phyloP scores from a whole-genome alignment of 2,888 invertebrate species.

The Trisateles emortualis region DNA sequence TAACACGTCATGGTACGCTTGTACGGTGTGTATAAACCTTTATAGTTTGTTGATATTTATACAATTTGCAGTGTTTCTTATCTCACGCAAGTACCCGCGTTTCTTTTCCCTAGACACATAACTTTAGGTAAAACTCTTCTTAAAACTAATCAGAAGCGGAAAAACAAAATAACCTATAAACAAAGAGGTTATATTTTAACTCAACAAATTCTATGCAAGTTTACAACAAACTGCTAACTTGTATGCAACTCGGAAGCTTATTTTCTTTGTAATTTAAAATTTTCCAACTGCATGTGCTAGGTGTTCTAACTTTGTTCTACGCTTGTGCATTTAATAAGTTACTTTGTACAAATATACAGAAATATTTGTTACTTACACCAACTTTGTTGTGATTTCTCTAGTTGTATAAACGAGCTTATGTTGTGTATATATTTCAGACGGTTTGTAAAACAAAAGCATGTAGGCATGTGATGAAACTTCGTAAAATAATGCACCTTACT shows the following conservation, averaged over 20 bases:
- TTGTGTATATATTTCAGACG: not conserved
- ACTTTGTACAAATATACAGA: slow-evolving; percentile 41
- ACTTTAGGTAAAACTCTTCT: slow-evolving; percentile 1
- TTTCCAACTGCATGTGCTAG: slow-evolving; percentile 67
- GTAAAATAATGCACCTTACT: too few species aligned
- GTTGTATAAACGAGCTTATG: not conserved
- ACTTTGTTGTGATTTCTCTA: slow-evolving; percentile 29
- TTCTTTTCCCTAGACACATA: slow-evolving; percentile 3
- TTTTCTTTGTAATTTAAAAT: slow-evolving; percentile 81
- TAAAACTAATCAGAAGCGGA: slow-evolving; percentile 30
- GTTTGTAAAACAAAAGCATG: not conserved
- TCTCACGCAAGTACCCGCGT: not conserved
- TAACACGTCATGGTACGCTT: too few species aligned
- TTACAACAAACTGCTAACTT: slow-evolving; percentile 73
- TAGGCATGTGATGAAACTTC: too few species aligned
- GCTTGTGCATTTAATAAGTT: slow-evolving; percentile 48
- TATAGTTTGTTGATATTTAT: too few species aligned
- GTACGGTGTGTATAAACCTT: too few species aligned
- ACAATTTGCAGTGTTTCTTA: too few species aligned
- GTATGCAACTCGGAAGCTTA: slow-evolving; percentile 68
- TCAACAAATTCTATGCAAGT: slow-evolving; percentile 67
- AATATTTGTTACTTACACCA: slow-evolving; percentile 30
- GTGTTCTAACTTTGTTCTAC: slow-evolving; percentile 56
- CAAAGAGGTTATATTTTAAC: slow-evolving; percentile 64
- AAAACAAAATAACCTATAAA: slow-evolving; percentile 32